Base-by-base conservation (phyloP, 2,888 invertebrate genomes). In the Trachelus tabidus region DNA sequence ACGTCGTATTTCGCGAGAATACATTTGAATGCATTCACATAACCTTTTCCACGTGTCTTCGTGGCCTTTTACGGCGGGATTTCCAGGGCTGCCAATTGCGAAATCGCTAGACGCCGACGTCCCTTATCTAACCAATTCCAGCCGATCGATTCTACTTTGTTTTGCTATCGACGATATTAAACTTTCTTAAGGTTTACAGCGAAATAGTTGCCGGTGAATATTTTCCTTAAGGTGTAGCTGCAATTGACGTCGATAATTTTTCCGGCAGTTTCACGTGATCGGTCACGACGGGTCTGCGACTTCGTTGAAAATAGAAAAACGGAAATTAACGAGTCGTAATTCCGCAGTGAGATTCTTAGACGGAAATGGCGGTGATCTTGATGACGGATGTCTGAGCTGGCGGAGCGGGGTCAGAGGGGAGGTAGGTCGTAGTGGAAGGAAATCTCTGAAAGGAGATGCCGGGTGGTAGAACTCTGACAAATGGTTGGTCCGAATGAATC, bases 401-500 rank as follows among this genome's bases (percentile, higher is more conserved):
- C 4, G 37, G 37, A 3, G 12, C 1, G 1, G 4, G 23, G 2
- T 9, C 9, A 9, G 56, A 1, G 23, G 23, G 1, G 40, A 3
- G 33, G 40, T 40, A 15, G 40, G 40, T 40, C 40, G 15, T 6
- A 6, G 40, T 15, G 6, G 40, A 37, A 40, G 40, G 15, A 15
- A 40, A 6, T 40, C 15, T 15, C 40, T 56, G 56, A 56, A 56
- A 56, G 56, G 56, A 56, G 56, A 56, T 56, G 23, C 56, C 23
- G 56, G 56, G 23, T 56, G 56, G 56, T 56, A 56, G 56, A 56
- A 23, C 23, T 34, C 71, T 71, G 75, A 77, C 78, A 77, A 80
- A 81, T 79, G 69, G 79, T 76, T 69, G 75, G 73, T 74, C 56
- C 77, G 76, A 77, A 79, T 76, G 78, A 78, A 78, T 75, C 75